Conservation (phyloP, 2,797 vertebrate species). For the Moxostoma hubbsi region DNA sequence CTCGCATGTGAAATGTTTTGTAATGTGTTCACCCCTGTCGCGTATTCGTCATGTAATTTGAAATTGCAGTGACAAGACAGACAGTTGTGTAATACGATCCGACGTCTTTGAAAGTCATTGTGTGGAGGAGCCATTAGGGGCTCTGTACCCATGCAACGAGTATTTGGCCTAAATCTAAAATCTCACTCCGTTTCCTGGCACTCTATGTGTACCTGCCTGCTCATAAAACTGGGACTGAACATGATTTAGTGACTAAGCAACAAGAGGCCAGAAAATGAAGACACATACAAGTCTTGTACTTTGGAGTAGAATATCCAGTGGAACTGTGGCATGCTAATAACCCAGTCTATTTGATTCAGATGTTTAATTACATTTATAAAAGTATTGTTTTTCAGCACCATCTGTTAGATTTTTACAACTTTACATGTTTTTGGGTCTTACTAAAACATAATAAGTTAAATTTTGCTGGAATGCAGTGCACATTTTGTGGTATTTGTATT, state of each 20-base stretch:
- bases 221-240: conserved; percentile 26
- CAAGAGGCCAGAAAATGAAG: background rate
- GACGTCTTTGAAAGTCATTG: too few species aligned
- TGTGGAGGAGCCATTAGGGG: too few species aligned
- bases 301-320: conserved; percentile 7
- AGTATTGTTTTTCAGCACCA: background rate
- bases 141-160: conserved; percentile 28
- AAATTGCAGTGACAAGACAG: too few species aligned
- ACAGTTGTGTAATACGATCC: too few species aligned
- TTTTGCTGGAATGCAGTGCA: background rate
- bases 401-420: background rate
- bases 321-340: conserved; percentile 1
- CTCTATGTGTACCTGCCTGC: conserved; percentile 4
- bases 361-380: background rate
- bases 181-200: conserved; percentile 31
- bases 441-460: background rate
- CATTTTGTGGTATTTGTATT: background rate
- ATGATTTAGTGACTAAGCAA: conserved; percentile 25
- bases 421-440: background rate
- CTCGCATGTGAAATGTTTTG: too few species aligned
- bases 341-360: background rate
- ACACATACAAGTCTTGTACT: background rate
- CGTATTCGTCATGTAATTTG: too few species aligned
- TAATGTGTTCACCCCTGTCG: too few species aligned
- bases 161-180: conserved; percentile 39